These are phyloP conservation scores for Trachelus tabidus DNA, from an alignment of 2,888 invertebrate genomes.

Conservation along the genomic window DNA sequence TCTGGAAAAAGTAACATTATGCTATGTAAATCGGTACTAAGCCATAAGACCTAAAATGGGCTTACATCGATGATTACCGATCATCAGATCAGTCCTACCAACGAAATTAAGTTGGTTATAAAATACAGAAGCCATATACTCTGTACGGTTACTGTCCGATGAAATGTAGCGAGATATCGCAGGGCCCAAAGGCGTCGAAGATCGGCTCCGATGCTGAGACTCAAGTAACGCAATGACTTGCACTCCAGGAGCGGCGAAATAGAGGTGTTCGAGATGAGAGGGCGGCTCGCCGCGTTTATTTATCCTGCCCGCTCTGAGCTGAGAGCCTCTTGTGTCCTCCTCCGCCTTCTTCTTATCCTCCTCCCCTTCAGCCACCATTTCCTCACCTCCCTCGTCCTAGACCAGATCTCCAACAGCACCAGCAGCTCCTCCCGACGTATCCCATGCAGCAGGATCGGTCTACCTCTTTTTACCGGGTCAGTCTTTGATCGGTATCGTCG, in stretches of 20 bases:
- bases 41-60: not conserved
- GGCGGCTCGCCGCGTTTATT: conserved; percentile 48
- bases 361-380: not conserved
- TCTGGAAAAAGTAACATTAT: not conserved
- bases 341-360: conserved; percentile 6
- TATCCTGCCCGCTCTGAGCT: conserved; percentile 6
- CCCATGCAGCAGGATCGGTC: not conserved
- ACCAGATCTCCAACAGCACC: not conserved
- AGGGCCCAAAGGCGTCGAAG: not conserved
- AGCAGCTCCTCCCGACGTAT: not conserved
- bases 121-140: not conserved
- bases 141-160: not conserved
- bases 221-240: conserved; percentile 16
- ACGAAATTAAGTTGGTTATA: not conserved
- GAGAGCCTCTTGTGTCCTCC: conserved; percentile 5
- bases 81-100: not conserved
- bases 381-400: not conserved
- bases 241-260: conserved; percentile 49
- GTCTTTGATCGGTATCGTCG: conserved; percentile 10
- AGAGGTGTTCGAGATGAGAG: conserved; percentile 63
- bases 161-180: not conserved
- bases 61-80: not conserved
- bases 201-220: not conserved
- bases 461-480: conserved; percentile 5
- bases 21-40: not conserved